Evolutionary conservation across 2,888 invertebrate species (phyloP).

Genomic region (Amphipyra berbera): DNA sequence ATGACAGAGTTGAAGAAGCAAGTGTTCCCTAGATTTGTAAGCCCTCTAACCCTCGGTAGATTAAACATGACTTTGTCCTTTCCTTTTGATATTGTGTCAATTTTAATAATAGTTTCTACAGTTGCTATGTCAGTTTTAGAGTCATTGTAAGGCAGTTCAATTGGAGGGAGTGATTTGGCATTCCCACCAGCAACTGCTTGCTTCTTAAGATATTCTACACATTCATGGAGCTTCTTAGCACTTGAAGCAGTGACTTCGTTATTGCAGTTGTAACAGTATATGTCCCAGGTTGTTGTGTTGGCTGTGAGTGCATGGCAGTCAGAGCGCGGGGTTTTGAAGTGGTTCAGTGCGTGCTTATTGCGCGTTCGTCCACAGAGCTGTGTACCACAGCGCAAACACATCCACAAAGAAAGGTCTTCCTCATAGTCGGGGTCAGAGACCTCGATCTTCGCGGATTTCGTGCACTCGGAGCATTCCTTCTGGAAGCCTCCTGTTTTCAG

Average conservation of each 20-base stretch:
- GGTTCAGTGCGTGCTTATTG: conserved; percentile 93
- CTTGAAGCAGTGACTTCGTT: conserved; percentile 91
- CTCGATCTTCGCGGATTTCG: conserved; percentile 83
- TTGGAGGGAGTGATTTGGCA: conserved; percentile 77
- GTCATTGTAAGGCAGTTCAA: conserved; percentile 75
- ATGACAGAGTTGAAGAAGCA: conserved; percentile 99
- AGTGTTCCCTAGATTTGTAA: conserved; percentile 98
- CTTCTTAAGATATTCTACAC: conserved; percentile 93
- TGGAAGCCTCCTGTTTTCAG: conserved; percentile 88
- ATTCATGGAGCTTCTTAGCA: conserved; percentile 92
- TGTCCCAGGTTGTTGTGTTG: conserved; percentile 92
- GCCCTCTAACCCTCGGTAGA: conserved; percentile 92
- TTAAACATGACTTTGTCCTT: conserved; percentile 78
- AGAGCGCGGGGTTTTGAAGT: conserved; percentile 93
- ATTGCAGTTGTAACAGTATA: conserved; percentile 95
- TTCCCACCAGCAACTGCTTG: conserved; percentile 74
- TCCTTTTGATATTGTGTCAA: conserved; percentile 68
- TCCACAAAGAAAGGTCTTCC: conserved; percentile 91
- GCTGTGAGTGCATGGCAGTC: conserved; percentile 93
- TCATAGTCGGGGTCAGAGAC: conserved; percentile 85
- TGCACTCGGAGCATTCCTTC: conserved; percentile 90
- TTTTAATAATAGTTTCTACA: conserved; percentile 69
- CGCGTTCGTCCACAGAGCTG: conserved; percentile 93
- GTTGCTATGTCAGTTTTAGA: conserved; percentile 71
- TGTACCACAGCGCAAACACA: conserved; percentile 95